Evolutionary conservation across 2,888 invertebrate species (phyloP).

Genomic region (Stenodema calcarata): DNA sequence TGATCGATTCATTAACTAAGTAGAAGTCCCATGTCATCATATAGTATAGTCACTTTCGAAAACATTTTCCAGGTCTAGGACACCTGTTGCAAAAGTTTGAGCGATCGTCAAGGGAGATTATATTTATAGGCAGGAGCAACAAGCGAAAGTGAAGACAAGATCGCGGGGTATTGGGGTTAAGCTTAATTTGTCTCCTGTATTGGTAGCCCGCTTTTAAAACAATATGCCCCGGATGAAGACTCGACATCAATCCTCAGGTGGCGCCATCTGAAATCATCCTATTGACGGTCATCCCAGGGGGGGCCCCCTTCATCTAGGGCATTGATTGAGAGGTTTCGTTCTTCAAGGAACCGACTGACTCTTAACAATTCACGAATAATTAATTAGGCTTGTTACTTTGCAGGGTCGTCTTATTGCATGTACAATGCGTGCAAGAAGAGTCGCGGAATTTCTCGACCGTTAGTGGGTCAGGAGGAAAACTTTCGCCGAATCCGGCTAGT

Average conservation of each 20-base stretch:
- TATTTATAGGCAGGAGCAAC: not conserved
- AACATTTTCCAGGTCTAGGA: constrained; percentile 11
- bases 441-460: not conserved
- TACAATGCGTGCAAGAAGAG: not conserved
- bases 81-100: constrained; percentile 9
- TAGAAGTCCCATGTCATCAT: not conserved
- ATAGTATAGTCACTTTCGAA: not conserved
- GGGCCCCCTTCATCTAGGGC: not conserved
- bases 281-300: not conserved
- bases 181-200: not conserved
- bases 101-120: constrained; percentile 1
- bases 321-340: not conserved
- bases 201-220: constrained; percentile 1
- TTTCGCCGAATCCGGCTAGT: not conserved
- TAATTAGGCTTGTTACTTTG: not conserved
- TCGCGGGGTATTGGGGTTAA: not conserved
- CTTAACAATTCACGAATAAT: not conserved
- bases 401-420: not conserved
- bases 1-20: not conserved
- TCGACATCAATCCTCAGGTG: not conserved
- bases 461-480: not conserved
- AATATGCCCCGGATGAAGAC: constrained; percentile 24
- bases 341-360: not conserved
- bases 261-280: constrained; percentile 8
- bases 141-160: constrained; percentile 21